Percentiles rank a stretch among this genome's conserved stretches.
Evolutionary conservation across 1,140 invertebrate species (phyloP).

Genomic region (Diorhabda carinulata): DNA sequence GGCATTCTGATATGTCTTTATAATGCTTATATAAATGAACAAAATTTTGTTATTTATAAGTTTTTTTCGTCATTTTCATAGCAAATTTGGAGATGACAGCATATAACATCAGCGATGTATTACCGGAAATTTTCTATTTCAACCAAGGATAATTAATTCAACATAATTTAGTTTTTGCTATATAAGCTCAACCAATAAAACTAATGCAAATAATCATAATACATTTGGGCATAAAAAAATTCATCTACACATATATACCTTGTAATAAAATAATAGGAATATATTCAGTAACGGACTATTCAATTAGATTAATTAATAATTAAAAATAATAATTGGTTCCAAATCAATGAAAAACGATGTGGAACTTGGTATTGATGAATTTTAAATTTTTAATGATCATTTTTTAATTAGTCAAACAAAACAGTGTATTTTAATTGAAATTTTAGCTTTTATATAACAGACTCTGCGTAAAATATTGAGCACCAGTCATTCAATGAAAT

Average conservation of each 20-base stretch:
- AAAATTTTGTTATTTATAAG: too few species aligned
- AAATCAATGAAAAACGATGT: constrained; percentile 21
- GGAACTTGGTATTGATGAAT: constrained; percentile 14
- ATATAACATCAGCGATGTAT: too few species aligned
- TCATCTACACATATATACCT: neutral
- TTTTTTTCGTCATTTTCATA: too few species aligned
- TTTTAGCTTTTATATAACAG: constrained; percentile 15
- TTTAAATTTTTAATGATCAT: constrained; percentile 23
- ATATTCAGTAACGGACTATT: constrained; percentile 16
- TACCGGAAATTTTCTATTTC: too few species aligned
- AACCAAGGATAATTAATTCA: too few species aligned
- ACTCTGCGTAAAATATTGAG: constrained; percentile 5
- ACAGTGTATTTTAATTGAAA: constrained; percentile 22
- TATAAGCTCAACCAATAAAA: too few species aligned
- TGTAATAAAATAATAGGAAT: neutral
- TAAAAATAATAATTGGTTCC: constrained; percentile 22
- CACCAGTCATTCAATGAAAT: constrained; percentile 2
- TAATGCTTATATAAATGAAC: too few species aligned
- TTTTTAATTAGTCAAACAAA: constrained; percentile 22
- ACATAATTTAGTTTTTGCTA: too few species aligned
- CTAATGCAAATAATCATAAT: neutral
- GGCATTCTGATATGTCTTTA: too few species aligned
- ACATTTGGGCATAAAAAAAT: neutral
- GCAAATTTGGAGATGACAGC: too few species aligned
- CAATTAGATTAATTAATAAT: constrained; percentile 23